Conservation (phyloP, 2,113 vertebrate species). For the Lichenostomus cassidix region DNA sequence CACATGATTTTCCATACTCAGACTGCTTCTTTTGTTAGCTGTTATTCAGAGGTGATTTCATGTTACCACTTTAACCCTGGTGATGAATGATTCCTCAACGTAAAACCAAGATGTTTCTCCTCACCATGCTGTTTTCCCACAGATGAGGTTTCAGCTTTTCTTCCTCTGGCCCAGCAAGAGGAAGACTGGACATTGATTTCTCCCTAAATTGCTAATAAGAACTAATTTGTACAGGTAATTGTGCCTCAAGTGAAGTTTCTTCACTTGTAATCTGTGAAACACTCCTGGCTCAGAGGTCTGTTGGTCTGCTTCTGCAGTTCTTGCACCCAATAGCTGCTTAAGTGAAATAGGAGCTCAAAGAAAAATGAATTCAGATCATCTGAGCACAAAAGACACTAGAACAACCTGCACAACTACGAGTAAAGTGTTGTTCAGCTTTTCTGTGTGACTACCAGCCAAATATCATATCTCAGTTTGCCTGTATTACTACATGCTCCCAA, state of each 20-base stretch:
- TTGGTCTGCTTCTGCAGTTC: background rate
- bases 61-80: background rate
- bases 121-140: background rate
- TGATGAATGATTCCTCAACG: background rate
- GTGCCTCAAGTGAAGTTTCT: background rate
- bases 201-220: background rate
- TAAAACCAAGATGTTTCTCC: background rate
- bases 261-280: background rate
- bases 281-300: background rate
- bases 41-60: background rate
- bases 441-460: background rate
- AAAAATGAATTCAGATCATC: background rate
- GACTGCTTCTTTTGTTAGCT: conserved; percentile 23
- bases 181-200: background rate
- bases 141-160: background rate
- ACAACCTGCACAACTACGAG: background rate
- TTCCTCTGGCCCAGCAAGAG: background rate
- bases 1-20: conserved; percentile 1
- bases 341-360: background rate
- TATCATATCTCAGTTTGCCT: background rate
- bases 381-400: background rate
- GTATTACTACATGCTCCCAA: background rate
- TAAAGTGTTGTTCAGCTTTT: background rate
- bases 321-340: background rate
- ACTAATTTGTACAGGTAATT: background rate